phyloP scores from a whole-genome alignment of 2,888 invertebrate genomes.

The Calameuta filiformis region DNA sequence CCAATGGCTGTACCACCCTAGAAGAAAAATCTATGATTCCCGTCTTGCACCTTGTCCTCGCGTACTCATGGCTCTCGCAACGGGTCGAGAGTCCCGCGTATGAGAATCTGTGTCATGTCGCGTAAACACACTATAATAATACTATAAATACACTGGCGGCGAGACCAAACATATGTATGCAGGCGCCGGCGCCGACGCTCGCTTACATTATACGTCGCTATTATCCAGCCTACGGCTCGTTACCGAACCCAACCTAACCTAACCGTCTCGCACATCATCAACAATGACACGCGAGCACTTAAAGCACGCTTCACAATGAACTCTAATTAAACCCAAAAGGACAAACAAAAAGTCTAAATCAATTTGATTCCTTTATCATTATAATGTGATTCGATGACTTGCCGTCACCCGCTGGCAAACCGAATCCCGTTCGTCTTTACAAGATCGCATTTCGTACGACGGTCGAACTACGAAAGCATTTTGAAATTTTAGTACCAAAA shows the following conservation, averaged over 20 bases:
- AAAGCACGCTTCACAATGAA: background rate
- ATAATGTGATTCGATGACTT: too few relatives aligned
- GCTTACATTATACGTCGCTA: conserved; percentile 43
- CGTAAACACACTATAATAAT: conserved; percentile 58
- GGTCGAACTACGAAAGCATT: too few relatives aligned
- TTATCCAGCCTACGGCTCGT: background rate
- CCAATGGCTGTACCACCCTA: background rate
- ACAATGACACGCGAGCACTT: background rate
- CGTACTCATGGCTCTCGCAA: background rate
- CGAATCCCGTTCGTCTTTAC: too few relatives aligned
- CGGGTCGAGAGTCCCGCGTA: conserved; percentile 11
- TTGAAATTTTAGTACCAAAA: too few relatives aligned
- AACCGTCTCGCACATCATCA: background rate
- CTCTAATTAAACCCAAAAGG: too few relatives aligned
- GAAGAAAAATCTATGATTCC: background rate
- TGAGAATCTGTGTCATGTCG: conserved; percentile 55
- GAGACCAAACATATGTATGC: conserved; percentile 46
- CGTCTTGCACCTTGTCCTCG: background rate
- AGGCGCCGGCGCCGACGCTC: conserved; percentile 57
- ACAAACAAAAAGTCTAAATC: too few relatives aligned
- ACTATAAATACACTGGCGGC: conserved; percentile 54
- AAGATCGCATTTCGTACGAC: too few relatives aligned
- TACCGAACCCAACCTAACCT: background rate
- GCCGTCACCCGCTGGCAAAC: too few relatives aligned
- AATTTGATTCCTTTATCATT: too few relatives aligned